A percentile compares a stretch with the other conserved stretches of the same genome.
Conservation (phyloP, 2,797 vertebrate species). For the Heteromormyrus szaboi region DNA sequence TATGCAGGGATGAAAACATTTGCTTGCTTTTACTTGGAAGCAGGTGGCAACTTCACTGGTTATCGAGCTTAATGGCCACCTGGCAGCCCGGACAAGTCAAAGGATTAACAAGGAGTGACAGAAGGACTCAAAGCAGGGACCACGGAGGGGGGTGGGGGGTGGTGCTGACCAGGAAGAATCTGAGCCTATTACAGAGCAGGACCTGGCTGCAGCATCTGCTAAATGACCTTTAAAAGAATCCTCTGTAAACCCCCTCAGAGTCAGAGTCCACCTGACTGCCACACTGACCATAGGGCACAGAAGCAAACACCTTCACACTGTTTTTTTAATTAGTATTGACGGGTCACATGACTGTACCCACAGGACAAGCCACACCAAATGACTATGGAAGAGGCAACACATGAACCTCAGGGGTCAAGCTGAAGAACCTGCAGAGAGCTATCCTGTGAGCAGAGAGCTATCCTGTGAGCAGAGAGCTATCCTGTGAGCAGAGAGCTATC, state of each 20-base stretch:
- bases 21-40: not conserved
- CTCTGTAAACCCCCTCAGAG: not conserved
- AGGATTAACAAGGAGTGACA: constrained; percentile 15
- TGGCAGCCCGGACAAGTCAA: not conserved
- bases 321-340: not conserved
- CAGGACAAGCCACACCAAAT: not conserved
- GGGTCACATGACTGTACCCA: not conserved
- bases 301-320: not conserved
- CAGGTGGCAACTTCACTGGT: not conserved
- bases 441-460: not conserved
- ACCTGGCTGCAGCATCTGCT: constrained; percentile 41
- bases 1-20: not conserved
- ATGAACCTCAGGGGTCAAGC: not conserved
- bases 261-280: not conserved
- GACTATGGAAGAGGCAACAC: not conserved
- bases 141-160: constrained; percentile 16
- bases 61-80: not conserved
- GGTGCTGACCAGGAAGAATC: not conserved
- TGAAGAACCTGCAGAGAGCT: not conserved
- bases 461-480: not conserved
- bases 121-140: constrained; percentile 15
- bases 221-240: not conserved
- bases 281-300: not conserved
- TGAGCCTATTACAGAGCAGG: not conserved
- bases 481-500: not conserved